Percentiles rank a stretch among this genome's conserved stretches.
Conservation (phyloP, 2,797 vertebrate genomes). For the Sparidentex hasta region DNA sequence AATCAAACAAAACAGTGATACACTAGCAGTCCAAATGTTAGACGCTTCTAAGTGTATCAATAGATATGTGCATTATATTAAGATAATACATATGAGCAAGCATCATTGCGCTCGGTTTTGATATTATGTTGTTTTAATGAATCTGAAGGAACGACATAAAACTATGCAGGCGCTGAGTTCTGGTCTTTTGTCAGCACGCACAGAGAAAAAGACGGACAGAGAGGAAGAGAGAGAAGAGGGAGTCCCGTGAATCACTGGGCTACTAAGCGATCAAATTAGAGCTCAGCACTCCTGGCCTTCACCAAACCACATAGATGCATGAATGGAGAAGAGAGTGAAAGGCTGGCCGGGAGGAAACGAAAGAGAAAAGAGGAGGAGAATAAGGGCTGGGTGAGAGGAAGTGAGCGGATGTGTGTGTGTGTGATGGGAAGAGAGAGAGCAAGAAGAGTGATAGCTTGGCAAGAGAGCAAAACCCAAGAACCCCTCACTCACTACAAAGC, state of each 20-base stretch:
- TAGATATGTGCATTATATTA: not conserved
- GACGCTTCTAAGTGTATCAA: not conserved
- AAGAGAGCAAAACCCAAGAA: constrained; percentile 71
- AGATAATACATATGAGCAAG: constrained; percentile 14
- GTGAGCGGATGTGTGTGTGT: constrained; percentile 62
- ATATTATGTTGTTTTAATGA: not conserved
- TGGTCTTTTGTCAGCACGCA: constrained; percentile 44
- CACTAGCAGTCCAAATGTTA: not conserved
- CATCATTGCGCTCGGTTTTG: not conserved
- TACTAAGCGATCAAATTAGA: constrained; percentile 65
- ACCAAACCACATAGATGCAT: constrained; percentile 72
- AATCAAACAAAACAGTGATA: not conserved
- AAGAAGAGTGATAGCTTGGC: constrained; percentile 74
- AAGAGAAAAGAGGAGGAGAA: constrained; percentile 69
- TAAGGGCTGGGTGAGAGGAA: constrained; percentile 67
- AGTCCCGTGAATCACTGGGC: constrained; percentile 49
- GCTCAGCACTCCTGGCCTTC: constrained; percentile 55
- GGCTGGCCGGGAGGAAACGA: constrained; percentile 55
- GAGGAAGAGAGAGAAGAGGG: constrained; percentile 31
- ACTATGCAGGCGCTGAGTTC: constrained; percentile 1
- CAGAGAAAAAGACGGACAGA: constrained; percentile 28
- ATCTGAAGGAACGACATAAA: constrained; percentile 4
- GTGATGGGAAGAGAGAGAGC: constrained; percentile 52
- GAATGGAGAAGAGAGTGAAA: constrained; percentile 68
- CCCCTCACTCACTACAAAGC: constrained; percentile 80